These are phyloP conservation scores for Sympetrum striolatum DNA, from an alignment of 2,888 invertebrate genomes.

Conservation along the genomic window DNA sequence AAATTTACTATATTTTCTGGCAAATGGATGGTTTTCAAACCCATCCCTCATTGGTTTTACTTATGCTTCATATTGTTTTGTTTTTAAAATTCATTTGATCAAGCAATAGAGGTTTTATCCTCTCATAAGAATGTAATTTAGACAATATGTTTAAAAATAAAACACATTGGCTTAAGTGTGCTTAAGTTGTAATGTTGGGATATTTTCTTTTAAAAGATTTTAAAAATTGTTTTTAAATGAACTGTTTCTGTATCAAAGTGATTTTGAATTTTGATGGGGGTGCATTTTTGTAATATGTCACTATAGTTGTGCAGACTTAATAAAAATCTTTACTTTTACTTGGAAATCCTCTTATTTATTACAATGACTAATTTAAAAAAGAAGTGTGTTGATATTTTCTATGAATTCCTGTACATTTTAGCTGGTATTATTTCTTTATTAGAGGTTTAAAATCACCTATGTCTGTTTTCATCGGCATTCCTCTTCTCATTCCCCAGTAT, in stretches of 20 bases:
- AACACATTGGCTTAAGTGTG: not conserved
- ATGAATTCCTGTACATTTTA: too few relatives aligned
- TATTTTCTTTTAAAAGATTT: not conserved
- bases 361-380: too few relatives aligned
- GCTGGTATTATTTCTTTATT: too few relatives aligned
- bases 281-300: slow-evolving; percentile 39
- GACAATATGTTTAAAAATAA: not conserved
- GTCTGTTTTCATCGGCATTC: too few relatives aligned
- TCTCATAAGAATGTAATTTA: not conserved
- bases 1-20: not conserved
- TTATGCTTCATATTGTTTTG: not conserved
- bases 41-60: not conserved
- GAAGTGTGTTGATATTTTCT: too few relatives aligned
- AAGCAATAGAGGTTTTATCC: not conserved
- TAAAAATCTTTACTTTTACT: slow-evolving; percentile 31
- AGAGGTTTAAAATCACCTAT: too few relatives aligned
- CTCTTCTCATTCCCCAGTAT: too few relatives aligned
- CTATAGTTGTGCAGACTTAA: slow-evolving; percentile 36
- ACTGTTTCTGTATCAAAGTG: not conserved
- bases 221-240: not conserved
- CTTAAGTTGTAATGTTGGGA: not conserved
- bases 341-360: not conserved
- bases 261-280: not conserved
- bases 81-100: not conserved
- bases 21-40: not conserved